Evolutionary conservation across 2,113 vertebrate species (phyloP).

Genomic region (Xenopus tropicalis): UCB_Xtro_10.0 CM004451.2:82626501-82627000

Average conservation of each 20-base stretch:
- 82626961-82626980: slow-evolving; percentile 54
- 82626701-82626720: no score
- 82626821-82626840: slow-evolving; percentile 58
- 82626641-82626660: no score
- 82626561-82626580: no score
- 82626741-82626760: background rate
- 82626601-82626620: no score
- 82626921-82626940: slow-evolving; percentile 60
- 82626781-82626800: slow-evolving; percentile 50
- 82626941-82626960: slow-evolving; percentile 61
- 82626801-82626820: slow-evolving; percentile 54
- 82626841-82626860: slow-evolving; percentile 67
- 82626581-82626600: no score
- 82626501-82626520: no score
- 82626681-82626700: no score
- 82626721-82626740: no score
- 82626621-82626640: no score
- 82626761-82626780: background rate
- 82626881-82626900: slow-evolving; percentile 64
- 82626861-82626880: slow-evolving; percentile 69
- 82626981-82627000: slow-evolving; percentile 10
- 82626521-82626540: no score
- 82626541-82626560: no score
- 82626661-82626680: no score
- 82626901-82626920: slow-evolving; percentile 58